phyloP scores from a whole-genome alignment of 35 echinoderm and acorn worm genomes.

The Eucidaris tribuloides region DNA sequence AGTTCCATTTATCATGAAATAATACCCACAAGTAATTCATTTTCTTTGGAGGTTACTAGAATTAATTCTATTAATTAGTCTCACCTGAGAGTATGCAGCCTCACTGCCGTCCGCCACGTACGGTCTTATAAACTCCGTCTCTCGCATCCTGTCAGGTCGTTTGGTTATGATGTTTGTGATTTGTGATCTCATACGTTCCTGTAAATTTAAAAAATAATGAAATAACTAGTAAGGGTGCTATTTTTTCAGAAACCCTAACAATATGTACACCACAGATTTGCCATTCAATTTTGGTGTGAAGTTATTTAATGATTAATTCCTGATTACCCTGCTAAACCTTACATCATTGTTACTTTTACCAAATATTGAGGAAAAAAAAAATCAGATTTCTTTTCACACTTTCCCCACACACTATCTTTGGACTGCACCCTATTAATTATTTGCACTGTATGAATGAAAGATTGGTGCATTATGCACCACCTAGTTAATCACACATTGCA shows the following conservation, averaged over 20 bases:
- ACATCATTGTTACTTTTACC: not conserved
- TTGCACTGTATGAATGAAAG: too few species aligned
- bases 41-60: too few species aligned
- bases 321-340: not conserved
- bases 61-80: too few species aligned
- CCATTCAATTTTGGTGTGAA: not conserved
- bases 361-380: not conserved
- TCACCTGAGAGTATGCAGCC: not conserved
- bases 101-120: not conserved
- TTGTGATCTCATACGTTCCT: conserved; percentile 10
- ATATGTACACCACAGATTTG: too few species aligned
- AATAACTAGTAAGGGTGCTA: not conserved
- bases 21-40: too few species aligned
- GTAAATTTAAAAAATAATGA: not conserved
- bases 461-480: too few species aligned
- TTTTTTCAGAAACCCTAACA: not conserved
- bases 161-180: not conserved
- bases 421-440: too few species aligned
- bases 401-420: too few species aligned
- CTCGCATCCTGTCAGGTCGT: not conserved
- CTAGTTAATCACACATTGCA: too few species aligned
- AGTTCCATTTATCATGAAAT: too few species aligned
- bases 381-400: not conserved
- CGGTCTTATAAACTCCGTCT: not conserved
- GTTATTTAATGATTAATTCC: not conserved